These are phyloP conservation scores for Drosophila persimilis DNA, from an alignment of 1,140 invertebrate genomes.

Conservation along the genomic window DNA sequence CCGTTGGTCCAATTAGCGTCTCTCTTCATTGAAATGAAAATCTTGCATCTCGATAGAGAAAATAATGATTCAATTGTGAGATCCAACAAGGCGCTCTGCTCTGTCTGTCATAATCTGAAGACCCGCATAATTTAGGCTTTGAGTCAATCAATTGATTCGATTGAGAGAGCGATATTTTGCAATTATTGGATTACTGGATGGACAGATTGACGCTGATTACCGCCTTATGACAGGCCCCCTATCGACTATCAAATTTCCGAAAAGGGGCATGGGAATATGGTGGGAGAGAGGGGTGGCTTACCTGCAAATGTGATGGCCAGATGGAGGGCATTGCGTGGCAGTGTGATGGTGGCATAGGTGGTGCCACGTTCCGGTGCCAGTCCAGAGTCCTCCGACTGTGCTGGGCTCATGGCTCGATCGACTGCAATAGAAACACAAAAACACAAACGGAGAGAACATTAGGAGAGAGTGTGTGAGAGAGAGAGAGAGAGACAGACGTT, in stretches of 20 bases:
- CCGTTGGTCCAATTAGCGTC: too few species aligned
- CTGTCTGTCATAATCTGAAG: too few species aligned
- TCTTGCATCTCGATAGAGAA: not conserved
- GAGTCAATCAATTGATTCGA: too few species aligned
- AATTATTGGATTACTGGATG: too few species aligned
- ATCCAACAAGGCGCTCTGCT: too few species aligned
- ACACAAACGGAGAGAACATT: not conserved
- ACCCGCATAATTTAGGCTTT: too few species aligned
- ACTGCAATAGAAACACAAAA: constrained; percentile 52
- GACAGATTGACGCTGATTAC: too few species aligned
- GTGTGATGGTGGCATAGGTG: constrained; percentile 82
- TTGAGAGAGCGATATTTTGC: too few species aligned
- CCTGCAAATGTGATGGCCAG: constrained; percentile 82
- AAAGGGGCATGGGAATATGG: too few species aligned
- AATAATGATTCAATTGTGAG: too few species aligned
- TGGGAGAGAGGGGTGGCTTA: constrained; percentile 35
- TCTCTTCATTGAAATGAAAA: not conserved
- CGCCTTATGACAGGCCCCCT: not conserved
- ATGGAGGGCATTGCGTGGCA: constrained; percentile 77
- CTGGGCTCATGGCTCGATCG: constrained; percentile 82
- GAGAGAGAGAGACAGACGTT: not conserved
- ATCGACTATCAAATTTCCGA: constrained; percentile 4
- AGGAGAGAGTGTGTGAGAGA: constrained; percentile 6
- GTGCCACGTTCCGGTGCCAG: constrained; percentile 82
- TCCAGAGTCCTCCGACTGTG: constrained; percentile 82